These are phyloP conservation scores for Neoarius graeffei DNA, from an alignment of 2,113 vertebrate species.

Conservation along the genomic window DNA sequence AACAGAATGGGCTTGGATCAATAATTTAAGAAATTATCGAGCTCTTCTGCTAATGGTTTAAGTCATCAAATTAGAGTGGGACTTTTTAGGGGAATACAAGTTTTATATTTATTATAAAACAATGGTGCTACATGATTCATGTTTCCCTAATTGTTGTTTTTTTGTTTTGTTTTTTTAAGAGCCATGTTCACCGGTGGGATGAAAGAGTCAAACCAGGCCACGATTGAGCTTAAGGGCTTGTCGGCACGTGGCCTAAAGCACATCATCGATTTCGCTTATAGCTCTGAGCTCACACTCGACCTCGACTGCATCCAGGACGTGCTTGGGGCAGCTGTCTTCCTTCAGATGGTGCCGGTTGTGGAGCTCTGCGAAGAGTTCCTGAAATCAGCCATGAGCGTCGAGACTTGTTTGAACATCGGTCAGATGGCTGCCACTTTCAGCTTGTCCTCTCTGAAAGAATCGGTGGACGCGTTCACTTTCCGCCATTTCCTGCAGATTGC, in stretches of 20 bases:
- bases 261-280: slow-evolving; percentile 97
- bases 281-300: slow-evolving; percentile 91
- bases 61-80: background rate
- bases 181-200: slow-evolving; percentile 99
- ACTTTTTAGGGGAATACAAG: background rate
- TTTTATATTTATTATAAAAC: background rate
- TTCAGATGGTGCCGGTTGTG: slow-evolving; percentile 95
- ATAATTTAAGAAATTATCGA: slow-evolving; percentile 21
- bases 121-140: background rate
- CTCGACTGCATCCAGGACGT: slow-evolving; percentile 97
- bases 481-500: slow-evolving; percentile 95
- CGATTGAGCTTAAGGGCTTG: slow-evolving; percentile 90
- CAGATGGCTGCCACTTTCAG: slow-evolving; percentile 98
- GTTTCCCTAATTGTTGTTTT: background rate
- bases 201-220: slow-evolving; percentile 89
- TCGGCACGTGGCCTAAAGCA: slow-evolving; percentile 90
- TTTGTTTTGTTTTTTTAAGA: slow-evolving; percentile 69
- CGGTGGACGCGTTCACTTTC: slow-evolving; percentile 92
- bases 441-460: slow-evolving; percentile 89
- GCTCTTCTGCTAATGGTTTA: background rate
- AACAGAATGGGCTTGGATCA: background rate
- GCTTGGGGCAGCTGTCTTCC: slow-evolving; percentile 93
- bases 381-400: slow-evolving; percentile 95
- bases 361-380: slow-evolving; percentile 97
- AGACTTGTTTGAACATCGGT: slow-evolving; percentile 94